Conservation (phyloP, 2,888 invertebrate species). For the Marronus borbonicus region DNA sequence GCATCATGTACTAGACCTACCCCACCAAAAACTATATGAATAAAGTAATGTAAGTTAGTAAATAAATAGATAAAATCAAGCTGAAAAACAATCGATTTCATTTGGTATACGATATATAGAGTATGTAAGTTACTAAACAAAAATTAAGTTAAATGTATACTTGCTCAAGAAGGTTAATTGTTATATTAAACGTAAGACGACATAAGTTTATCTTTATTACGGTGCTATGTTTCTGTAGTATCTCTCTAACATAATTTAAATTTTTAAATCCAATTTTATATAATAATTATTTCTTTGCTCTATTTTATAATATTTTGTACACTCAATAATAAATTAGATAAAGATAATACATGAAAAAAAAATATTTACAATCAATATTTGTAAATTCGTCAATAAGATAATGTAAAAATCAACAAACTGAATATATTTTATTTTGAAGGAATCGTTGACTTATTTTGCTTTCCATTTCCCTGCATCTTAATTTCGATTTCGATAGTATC, state of each 20-base stretch:
- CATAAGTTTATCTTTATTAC: no score
- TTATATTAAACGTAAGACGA: background rate
- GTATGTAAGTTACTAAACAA: background rate
- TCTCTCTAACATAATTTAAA: no score
- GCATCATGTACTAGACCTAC: background rate
- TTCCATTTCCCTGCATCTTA: no score
- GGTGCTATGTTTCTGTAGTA: no score
- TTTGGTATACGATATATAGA: background rate
- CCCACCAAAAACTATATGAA: background rate
- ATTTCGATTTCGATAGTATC: no score
- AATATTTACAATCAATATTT: conserved; percentile 10
- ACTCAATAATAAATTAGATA: no score
- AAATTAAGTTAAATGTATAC: background rate
- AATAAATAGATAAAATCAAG: background rate
- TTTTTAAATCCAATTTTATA: no score
- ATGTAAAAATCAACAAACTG: background rate
- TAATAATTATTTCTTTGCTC: no score
- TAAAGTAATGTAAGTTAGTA: background rate
- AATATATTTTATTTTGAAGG: conserved; percentile 12
- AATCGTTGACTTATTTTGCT: no score
- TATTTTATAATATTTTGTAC: no score
- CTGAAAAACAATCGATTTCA: background rate
- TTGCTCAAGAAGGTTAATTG: conserved; percentile 7
- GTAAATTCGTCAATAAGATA: conserved; percentile 16
- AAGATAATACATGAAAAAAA: background rate